Evolutionary conservation across 2,113 vertebrate species (phyloP), one percentile per base, ranked within the genome.

Genomic region (Pristiophorus japonicus): DNA sequence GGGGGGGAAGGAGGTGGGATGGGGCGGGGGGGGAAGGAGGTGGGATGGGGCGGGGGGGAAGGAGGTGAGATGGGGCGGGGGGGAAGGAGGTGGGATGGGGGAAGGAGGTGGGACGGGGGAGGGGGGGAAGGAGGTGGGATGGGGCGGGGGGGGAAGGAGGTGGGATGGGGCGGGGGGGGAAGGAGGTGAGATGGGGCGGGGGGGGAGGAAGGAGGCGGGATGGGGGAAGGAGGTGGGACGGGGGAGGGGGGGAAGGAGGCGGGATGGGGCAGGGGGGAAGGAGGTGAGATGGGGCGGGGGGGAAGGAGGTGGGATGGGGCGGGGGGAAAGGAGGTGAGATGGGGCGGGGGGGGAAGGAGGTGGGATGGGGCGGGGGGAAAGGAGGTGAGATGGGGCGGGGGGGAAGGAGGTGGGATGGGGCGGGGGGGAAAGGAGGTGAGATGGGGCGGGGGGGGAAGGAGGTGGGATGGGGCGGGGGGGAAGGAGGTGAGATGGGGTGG

Each of bases 31-130:
- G 24, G 7, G 81, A 85, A 81, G 20, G 20, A 94, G 96, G 55
- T 95, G 95, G 14, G 47, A 95, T 63, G 8, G 0, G 24, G 66
- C n/a, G n/a, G n/a, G n/a, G 22, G 22, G 24, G 24, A 7, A 24
- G 4, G 24, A 30, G 67, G 27, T 27, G 62, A 0, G 66, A 93
- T 96, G 96, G 95, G 62, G 96, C n/a, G n/a, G n/a, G 93, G 87
- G 95, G 1, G 2, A 18, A 84, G 81, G 95, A 90, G 91, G 67
- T 0, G 12, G 93, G 84, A 96, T 14, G 92, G 95, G 70, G n/a
- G n/a, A n/a, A n/a, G n/a, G 97, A 97, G 96, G 59, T 0, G 59
- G 59, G 96, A 97, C 97, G 97, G 27, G 12, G 42, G 47, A 30
- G 85, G 38, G 4, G 38, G 1, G 1, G n/a, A 1, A 27, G 67